Conservation (phyloP, 23 tunicate genomes). For the Styela clava region DNA sequence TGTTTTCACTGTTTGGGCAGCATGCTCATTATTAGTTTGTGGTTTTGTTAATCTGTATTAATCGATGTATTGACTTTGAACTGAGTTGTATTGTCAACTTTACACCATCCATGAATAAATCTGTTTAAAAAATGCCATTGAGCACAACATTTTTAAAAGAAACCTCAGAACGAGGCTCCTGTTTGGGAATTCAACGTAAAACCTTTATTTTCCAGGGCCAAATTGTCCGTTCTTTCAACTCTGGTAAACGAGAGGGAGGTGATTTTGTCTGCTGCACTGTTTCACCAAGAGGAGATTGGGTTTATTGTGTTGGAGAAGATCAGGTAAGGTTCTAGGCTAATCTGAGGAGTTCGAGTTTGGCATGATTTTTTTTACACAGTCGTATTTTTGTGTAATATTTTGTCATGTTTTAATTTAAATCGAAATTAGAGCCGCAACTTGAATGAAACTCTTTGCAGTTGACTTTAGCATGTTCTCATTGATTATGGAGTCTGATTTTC, state of each 20-base stretch:
- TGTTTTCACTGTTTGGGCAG: too few relatives aligned
- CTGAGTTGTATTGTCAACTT: background rate
- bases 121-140: background rate
- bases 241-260: constrained; percentile 96
- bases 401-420: background rate
- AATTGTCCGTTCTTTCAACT: constrained; percentile 81
- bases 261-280: constrained; percentile 93
- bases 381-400: too few relatives aligned
- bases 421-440: background rate
- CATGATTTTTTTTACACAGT: too few relatives aligned
- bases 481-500: too few relatives aligned
- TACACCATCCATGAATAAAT: background rate
- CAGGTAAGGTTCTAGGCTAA: constrained; percentile 35
- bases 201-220: constrained; percentile 59
- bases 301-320: constrained; percentile 97
- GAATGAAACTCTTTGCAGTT: background rate
- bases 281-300: constrained; percentile 96
- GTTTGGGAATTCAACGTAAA: background rate
- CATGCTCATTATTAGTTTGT: too few relatives aligned
- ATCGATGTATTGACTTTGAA: too few relatives aligned
- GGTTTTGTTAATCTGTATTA: too few relatives aligned
- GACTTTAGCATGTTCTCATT: too few relatives aligned
- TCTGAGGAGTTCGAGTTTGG: too few relatives aligned
- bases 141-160: too few relatives aligned
- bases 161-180: too few relatives aligned